Evolutionary conservation across 2,113 vertebrate species (phyloP).

Genomic region (Nesoenas mayeri): DNA sequence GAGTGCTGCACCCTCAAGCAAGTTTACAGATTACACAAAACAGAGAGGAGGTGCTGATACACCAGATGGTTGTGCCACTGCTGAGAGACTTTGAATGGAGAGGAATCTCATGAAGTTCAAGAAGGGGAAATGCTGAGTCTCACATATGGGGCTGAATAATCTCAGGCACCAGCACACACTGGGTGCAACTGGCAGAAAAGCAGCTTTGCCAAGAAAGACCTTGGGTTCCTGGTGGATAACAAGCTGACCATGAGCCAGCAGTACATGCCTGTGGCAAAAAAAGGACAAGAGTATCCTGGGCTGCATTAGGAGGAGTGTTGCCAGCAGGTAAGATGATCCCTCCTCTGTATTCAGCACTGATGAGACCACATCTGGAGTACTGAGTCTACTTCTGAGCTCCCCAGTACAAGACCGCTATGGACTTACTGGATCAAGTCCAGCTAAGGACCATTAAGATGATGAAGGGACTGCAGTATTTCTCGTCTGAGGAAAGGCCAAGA

Average conservation of each 20-base stretch:
- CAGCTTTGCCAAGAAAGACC: not conserved
- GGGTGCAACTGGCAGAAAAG: not conserved
- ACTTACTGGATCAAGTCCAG: not conserved
- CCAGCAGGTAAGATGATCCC: not conserved
- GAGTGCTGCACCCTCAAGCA: not conserved
- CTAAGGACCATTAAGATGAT: not conserved
- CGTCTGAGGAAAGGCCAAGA: not conserved
- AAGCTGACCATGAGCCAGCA: not conserved
- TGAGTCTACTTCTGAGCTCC: not conserved
- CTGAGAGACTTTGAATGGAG: not conserved
- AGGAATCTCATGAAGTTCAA: not conserved
- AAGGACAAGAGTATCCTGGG: not conserved
- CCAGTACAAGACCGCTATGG: not conserved
- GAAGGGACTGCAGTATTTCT: not conserved
- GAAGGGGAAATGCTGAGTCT: not conserved
- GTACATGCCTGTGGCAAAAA: not conserved
- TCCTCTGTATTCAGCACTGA: not conserved
- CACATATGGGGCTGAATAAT: not conserved
- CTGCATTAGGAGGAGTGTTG: not conserved
- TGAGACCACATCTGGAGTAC: not conserved
- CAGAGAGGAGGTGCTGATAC: not conserved
- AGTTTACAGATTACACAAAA: not conserved
- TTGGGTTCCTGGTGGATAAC: not conserved
- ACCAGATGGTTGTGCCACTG: not conserved
- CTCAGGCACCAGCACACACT: not conserved